A percentile compares a stretch with the other conserved stretches of the same genome.
Evolutionary conservation across 2,888 invertebrate species (phyloP).

Genomic region (Macrosoma leucophasiata): DNA sequence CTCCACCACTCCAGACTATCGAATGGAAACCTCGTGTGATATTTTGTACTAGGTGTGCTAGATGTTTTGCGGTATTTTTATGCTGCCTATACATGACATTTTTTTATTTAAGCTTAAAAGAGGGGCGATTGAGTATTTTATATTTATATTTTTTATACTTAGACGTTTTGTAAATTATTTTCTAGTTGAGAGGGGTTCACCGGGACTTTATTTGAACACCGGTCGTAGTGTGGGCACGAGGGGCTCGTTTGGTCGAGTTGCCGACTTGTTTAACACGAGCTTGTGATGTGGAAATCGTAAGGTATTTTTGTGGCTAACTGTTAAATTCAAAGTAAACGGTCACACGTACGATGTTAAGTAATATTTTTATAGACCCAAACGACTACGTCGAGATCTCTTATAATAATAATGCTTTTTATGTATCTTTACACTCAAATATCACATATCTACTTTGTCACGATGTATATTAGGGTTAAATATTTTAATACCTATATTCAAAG

Average conservation of each 20-base stretch:
- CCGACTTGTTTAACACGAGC: conserved; percentile 34
- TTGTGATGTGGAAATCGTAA: conserved; percentile 37
- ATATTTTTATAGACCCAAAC: conserved; percentile 65
- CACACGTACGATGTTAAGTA: conserved; percentile 46
- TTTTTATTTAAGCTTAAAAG: conserved; percentile 47
- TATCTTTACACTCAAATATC: conserved; percentile 63
- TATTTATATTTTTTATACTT: conserved; percentile 70
- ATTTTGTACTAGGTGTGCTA: conserved; percentile 65
- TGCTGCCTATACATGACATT: conserved; percentile 53
- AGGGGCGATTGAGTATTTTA: conserved; percentile 43
- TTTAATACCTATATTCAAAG: conserved; percentile 72
- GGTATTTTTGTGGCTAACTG: conserved; percentile 48
- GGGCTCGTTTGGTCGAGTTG: conserved; percentile 28
- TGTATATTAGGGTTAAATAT: conserved; percentile 65
- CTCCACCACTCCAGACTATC: conserved; percentile 29
- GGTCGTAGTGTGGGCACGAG: conserved; percentile 39
- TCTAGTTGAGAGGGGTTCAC: conserved; percentile 52
- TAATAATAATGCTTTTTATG: conserved; percentile 50
- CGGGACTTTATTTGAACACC: conserved; percentile 38
- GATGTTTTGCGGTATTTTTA: conserved; percentile 55
- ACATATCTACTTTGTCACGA: conserved; percentile 68
- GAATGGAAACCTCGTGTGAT: conserved; percentile 60
- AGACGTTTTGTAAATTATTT: conserved; percentile 67
- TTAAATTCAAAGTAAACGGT: conserved; percentile 39
- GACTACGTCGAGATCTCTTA: conserved; percentile 45